Evolutionary conservation across 2,888 invertebrate genomes (phyloP).

Genomic region (Pegoplata infirma): DNA sequence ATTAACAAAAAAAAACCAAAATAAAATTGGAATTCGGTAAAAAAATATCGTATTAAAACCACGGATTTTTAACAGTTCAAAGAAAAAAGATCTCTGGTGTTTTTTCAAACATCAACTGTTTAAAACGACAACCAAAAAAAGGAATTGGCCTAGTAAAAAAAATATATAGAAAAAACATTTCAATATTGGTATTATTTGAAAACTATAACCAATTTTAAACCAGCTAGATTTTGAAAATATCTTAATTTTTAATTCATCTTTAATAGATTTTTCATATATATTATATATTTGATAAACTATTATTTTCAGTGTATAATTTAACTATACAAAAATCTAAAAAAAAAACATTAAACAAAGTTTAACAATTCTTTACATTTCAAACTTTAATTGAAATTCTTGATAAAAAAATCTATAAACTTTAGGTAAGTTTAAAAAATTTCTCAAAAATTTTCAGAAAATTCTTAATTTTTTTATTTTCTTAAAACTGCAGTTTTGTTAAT

Average conservation of each 20-base stretch:
- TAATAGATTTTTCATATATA: neutral
- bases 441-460: too few relatives aligned
- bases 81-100: neutral
- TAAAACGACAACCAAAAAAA: too few relatives aligned
- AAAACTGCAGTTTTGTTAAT: slow-evolving; percentile 20
- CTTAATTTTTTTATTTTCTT: slow-evolving; percentile 1
- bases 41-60: neutral
- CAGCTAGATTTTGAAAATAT: neutral
- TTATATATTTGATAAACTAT: slow-evolving; percentile 17
- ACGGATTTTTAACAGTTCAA: neutral
- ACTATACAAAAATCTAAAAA: slow-evolving; percentile 1
- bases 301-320: slow-evolving; percentile 30
- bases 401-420: neutral
- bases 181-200: neutral
- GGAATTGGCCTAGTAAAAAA: neutral
- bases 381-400: neutral
- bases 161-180: neutral
- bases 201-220: neutral
- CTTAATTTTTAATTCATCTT: slow-evolving; percentile 5
- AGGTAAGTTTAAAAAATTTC: slow-evolving; percentile 2
- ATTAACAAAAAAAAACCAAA: slow-evolving; percentile 47
- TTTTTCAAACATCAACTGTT: neutral
- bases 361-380: slow-evolving; percentile 2
- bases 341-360: slow-evolving; percentile 6
- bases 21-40: slow-evolving; percentile 9